Evolutionary conservation across 2,888 invertebrate species (phyloP), one percentile per base, ranked within the genome.

Genomic region (Spodoptera exigua): DNA sequence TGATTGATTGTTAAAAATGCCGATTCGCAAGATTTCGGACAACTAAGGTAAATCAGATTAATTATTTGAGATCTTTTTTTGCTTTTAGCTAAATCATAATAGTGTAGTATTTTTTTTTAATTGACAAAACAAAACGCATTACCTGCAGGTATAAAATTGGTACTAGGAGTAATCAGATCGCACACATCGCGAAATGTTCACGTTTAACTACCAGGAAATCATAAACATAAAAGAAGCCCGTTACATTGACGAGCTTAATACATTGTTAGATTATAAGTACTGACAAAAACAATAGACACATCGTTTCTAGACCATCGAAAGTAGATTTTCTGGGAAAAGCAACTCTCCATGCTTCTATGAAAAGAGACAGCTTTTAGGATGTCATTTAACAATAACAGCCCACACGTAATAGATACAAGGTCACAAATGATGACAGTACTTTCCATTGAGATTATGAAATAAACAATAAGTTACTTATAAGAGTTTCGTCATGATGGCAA

Each of bases 271-370:
- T 36, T 21, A 9, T 10, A 47, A 18, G 16, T 43, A 36, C 27
- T 13, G 3, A 27, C 27, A 27, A 37, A 48, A 70, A 59, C 48
- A 59, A 64, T 52, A 27, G 46, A 36, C 18, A n/a, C 27, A n/a
- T 35, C 9, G 27, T 37, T 16, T 27, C 18, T 21, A 18, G 32
- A 16, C 21, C 13, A 18, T 52, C 36, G 49, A 51, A 70, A 65
- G 71, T 43, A 21, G 12, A 9, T 39, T 51, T 70, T 54, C 66
- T 70, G 39, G 4, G 68, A 68, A 68, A 54, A 27, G 7, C 0
- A 36, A 43, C 39, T 65, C 36, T 70, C 48, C 16, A 7, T 18
- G 34, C 35, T 41, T 32, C 34, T 37, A 48, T 59, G 52, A 32
- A 49, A 45, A 35, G 12, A 43, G 46, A 39, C 37, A 16, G 14